These are phyloP conservation scores for Calameuta idolon DNA, from an alignment of 2,888 invertebrate species.

Conservation along the genomic window DNA sequence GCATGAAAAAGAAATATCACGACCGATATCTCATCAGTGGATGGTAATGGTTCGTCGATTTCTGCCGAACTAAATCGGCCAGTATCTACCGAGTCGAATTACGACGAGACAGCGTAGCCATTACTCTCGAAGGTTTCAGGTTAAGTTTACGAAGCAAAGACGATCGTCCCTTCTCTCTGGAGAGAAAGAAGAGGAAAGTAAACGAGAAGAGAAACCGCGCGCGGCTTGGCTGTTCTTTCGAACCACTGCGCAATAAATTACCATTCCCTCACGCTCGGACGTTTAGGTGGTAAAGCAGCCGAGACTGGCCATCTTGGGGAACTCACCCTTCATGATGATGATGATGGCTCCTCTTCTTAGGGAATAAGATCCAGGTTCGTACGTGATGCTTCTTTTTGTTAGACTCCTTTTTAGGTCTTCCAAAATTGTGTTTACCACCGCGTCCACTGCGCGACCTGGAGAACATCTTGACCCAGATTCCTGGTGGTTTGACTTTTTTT, in stretches of 20 bases:
- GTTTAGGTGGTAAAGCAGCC: not conserved
- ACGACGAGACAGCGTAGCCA: not conserved
- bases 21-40: not conserved
- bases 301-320: not conserved
- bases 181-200: not conserved
- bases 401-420: constrained; percentile 28
- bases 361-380: constrained; percentile 34
- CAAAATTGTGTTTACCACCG: constrained; percentile 31
- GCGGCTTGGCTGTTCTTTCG: not conserved
- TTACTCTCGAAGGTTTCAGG: not conserved
- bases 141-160: not conserved
- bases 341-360: constrained; percentile 30
- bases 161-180: not conserved
- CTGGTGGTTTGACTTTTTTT: not conserved
- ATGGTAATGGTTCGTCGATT: not conserved
- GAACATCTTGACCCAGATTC: constrained; percentile 28
- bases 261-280: not conserved
- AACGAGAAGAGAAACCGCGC: not conserved
- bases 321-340: constrained; percentile 32
- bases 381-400: constrained; percentile 36
- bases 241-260: not conserved
- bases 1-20: not conserved
- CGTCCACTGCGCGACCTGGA: constrained; percentile 24
- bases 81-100: not conserved
- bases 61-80: not conserved